Evolutionary conservation across 2,113 vertebrate species (phyloP).

Genomic region (Hemichromis elongatus): DNA sequence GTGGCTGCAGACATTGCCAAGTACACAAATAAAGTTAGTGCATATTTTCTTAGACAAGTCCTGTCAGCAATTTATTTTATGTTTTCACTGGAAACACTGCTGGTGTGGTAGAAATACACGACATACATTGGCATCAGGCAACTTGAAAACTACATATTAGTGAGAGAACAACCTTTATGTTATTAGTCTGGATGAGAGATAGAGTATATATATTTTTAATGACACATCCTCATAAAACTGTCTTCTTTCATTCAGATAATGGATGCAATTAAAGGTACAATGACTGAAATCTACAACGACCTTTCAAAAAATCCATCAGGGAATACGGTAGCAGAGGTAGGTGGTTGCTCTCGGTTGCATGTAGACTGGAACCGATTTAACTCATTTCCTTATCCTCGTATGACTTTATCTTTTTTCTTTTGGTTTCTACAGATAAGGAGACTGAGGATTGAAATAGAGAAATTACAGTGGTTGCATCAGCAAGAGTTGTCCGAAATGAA

Average conservation of each 20-base stretch:
- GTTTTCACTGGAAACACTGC: not conserved
- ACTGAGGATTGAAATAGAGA: constrained; percentile 96
- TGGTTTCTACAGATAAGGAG: constrained; percentile 80
- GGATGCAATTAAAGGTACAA: constrained; percentile 98
- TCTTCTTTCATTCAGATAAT: constrained; percentile 81
- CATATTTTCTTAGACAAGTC: not conserved
- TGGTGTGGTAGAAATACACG: not conserved
- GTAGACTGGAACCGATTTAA: not conserved
- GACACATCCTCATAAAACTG: not conserved
- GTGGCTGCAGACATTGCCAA: constrained; percentile 96
- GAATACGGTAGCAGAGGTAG: constrained; percentile 94
- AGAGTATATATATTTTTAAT: not conserved
- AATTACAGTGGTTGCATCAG: constrained; percentile 96
- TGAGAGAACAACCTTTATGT: not conserved
- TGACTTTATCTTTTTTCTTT: not conserved
- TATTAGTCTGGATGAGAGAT: not conserved
- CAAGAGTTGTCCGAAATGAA: constrained; percentile 98
- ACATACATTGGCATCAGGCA: not conserved
- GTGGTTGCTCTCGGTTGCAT: constrained; percentile 1
- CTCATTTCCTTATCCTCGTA: not conserved
- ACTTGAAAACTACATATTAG: not conserved
- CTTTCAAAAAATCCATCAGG: constrained; percentile 95
- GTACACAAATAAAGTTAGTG: constrained; percentile 93
- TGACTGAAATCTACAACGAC: constrained; percentile 98
- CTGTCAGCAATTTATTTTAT: not conserved